phyloP scores from a whole-genome alignment of 2,888 invertebrate genomes.

The Nymphalis polychloros region DNA sequence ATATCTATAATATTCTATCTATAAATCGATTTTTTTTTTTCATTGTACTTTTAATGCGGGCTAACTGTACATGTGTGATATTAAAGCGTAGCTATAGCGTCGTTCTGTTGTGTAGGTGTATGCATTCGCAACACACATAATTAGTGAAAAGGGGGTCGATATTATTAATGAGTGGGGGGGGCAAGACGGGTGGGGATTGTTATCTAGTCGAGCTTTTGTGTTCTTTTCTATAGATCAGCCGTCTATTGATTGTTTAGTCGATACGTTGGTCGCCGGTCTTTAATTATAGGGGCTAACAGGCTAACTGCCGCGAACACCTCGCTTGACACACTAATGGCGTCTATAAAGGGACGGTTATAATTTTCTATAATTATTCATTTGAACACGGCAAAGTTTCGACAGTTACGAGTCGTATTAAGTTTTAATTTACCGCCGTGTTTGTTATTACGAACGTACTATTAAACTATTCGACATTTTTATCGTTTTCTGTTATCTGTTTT shows the following conservation, averaged over 20 bases:
- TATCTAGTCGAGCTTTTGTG: constrained; percentile 80
- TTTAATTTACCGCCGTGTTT: constrained; percentile 49
- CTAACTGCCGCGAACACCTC: constrained; percentile 73
- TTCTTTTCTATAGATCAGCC: constrained; percentile 74
- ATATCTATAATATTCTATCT: constrained; percentile 45
- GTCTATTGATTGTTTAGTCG: constrained; percentile 77
- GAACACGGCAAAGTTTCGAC: constrained; percentile 63
- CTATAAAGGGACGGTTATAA: constrained; percentile 61
- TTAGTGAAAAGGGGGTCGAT: constrained; percentile 79
- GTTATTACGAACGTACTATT: constrained; percentile 35
- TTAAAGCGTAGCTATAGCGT: constrained; percentile 18
- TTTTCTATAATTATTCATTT: constrained; percentile 75
- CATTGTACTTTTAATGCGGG: constrained; percentile 69
- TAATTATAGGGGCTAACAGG: constrained; percentile 77
- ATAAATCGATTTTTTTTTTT: constrained; percentile 61
- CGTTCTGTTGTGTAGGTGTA: constrained; percentile 36
- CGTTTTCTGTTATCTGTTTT: constrained; percentile 17
- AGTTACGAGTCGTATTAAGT: constrained; percentile 58
- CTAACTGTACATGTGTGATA: constrained; percentile 49
- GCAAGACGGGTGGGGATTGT: constrained; percentile 62
- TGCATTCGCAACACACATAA: constrained; percentile 82
- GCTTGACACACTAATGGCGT: constrained; percentile 73
- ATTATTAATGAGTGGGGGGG: constrained; percentile 79
- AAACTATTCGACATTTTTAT: constrained; percentile 32
- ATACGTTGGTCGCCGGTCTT: constrained; percentile 67